Base-by-base conservation (phyloP, 2,888 invertebrate genomes). In the Tachystola acroxantha region DNA sequence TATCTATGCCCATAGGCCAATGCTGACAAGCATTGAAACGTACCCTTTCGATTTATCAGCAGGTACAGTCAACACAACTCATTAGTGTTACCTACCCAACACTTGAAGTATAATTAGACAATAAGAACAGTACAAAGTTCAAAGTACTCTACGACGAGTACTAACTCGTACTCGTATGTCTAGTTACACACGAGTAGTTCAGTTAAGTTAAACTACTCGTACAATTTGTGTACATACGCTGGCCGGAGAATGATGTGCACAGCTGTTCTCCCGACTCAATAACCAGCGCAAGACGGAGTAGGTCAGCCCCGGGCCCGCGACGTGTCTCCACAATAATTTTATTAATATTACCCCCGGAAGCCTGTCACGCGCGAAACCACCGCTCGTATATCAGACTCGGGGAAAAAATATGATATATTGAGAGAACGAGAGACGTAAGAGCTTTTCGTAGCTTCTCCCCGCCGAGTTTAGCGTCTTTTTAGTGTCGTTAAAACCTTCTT, bases 391-490 rank as follows among this genome's bases (percentile, higher is more conserved):
- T 85, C 61, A 58, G 60, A 61, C 60, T 61, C 57, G 71, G 57
- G 22, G 71, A 81, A 84, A 85, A 84, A 86, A 85, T 77, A 82
- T 85, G 81, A 86, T 84, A 81, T 85, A 86, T 86, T 75, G 75
- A 74, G 78, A 73, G 70, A 72, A 82, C 80, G 79, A 70, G 70
- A 71, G 74, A 74, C 69, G 70, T 73, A 72, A 79, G 74, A 80
- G 78, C 74, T 70, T 73, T 71, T 49, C 68, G 68, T 73, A 67
- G 72, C 76, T 66, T 71, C 68, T 65, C 68, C 64, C 62, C 50
- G 53, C 57, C 41, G 51, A 66, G 74, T 74, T 79, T 78, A 78
- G 67, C 70, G 77, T 67, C 69, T 62, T 75, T 77, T 80, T 72
- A 74, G 67, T 71, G 63, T 66, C 61, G 65, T 69, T 62, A 57